Evolutionary conservation across 2,888 invertebrate genomes (phyloP).

Genomic region (Labia minor): DNA sequence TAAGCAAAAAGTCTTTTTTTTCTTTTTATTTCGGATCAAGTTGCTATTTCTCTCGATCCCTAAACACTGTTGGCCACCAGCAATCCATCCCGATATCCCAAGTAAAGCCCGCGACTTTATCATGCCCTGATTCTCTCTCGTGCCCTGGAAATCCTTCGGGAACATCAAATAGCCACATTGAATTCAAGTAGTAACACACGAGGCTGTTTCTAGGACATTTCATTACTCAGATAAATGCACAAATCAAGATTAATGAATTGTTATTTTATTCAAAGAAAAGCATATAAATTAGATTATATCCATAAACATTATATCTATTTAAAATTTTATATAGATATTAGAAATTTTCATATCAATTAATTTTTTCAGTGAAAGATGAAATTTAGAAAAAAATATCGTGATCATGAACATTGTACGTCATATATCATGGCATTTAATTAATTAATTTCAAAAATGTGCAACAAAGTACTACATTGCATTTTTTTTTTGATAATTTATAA

Average conservation of each 20-base stretch:
- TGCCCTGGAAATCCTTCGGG: neutral
- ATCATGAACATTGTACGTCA: no score
- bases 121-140: neutral
- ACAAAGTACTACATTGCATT: no score
- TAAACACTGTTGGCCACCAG: neutral
- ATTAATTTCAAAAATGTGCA: no score
- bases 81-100: neutral
- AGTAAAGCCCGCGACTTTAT: neutral
- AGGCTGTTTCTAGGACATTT: neutral
- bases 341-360: no score
- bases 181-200: neutral
- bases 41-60: neutral
- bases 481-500: no score
- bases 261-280: neutral
- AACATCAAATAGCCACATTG: neutral
- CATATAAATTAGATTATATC: no score
- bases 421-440: no score
- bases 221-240: neutral
- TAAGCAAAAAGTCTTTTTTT: neutral
- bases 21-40: slow-evolving; percentile 1
- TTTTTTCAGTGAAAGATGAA: no score
- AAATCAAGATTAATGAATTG: neutral
- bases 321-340: no score
- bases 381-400: no score
- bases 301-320: no score